Base-by-base conservation (phyloP, 2,888 invertebrate species). In the Apamea epomidion region DNA sequence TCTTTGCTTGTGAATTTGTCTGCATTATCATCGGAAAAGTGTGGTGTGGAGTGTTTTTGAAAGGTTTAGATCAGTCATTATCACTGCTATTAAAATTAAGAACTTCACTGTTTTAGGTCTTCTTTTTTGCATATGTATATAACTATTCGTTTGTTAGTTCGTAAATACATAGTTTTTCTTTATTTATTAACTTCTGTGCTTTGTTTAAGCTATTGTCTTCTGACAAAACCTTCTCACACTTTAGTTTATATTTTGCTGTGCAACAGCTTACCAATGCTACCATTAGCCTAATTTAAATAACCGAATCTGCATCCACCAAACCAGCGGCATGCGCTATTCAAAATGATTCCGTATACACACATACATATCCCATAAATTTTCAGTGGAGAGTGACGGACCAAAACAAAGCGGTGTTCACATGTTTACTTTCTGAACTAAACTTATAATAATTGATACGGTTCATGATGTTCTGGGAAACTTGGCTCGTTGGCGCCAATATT, bases 401-500 rank as follows among this genome's bases (percentile, higher is more conserved):
- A 88, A 88, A 91, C 89, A 84, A 83, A 82, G 83, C 78, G 80
- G 62, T 80, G 74, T 84, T 86, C 87, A 72, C 78, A 73, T 89
- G 86, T 90, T 86, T 90, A 88, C 83, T 76, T 81, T 81, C 84
- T 82, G 74, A 88, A 86, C 85, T 86, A 87, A 88, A 89, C 83
- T 89, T 89, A 88, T 89, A 87, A 89, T 89, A 89, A 89, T 88
- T 90, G 85, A 90, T 88, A 89, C 84, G 80, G 82, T 76, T 80
- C 82, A 70, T 86, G 82, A 85, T 84, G 84, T 92, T 92, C 92
- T 80, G 81, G 86, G 92, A 92, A 92, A 80, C 83, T 85, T 83
- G 86, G 84, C 80, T 79, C 90, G 80, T 81, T 84, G 93, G 92
- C 92, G 92, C 92, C 92, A 91, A 89, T 88, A 90, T 91, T 92